phyloP scores from a whole-genome alignment of 2,797 vertebrate genomes.

The Distichodus sexfasciatus region DNA sequence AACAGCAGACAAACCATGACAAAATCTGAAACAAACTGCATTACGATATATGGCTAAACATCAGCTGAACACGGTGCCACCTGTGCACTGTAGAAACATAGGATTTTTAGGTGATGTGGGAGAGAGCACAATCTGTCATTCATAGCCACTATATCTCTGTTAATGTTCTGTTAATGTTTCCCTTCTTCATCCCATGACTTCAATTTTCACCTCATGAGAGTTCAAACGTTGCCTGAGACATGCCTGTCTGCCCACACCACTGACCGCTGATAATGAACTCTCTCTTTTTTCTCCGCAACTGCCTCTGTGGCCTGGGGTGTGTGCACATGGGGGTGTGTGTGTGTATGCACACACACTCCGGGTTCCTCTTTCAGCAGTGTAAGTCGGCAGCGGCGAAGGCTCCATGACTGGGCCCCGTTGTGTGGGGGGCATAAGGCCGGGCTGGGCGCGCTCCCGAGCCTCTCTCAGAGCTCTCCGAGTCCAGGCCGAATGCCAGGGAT shows the following conservation, averaged over 20 bases:
- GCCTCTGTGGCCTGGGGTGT: slow-evolving; percentile 11
- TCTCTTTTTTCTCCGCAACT: slow-evolving; percentile 11
- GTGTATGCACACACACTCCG: too few relatives aligned
- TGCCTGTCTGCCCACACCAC: slow-evolving; percentile 7
- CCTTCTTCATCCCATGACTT: neutral
- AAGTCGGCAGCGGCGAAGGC: slow-evolving; percentile 9
- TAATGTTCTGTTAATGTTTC: neutral
- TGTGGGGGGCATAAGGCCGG: slow-evolving; percentile 26
- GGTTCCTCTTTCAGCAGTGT: slow-evolving; percentile 40
- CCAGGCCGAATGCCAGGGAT: slow-evolving; percentile 45
- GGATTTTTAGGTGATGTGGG: neutral
- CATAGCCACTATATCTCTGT: neutral
- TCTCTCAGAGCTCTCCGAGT: slow-evolving; percentile 38
- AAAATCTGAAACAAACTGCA: too few relatives aligned
- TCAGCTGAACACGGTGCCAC: neutral
- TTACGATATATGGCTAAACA: slow-evolving; percentile 12
- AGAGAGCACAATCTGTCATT: too few relatives aligned
- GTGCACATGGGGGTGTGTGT: slow-evolving; percentile 6
- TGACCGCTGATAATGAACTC: slow-evolving; percentile 23
- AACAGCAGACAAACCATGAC: neutral
- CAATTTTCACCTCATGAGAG: neutral
- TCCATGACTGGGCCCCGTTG: slow-evolving; percentile 50
- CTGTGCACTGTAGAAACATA: neutral
- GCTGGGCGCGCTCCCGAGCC: slow-evolving; percentile 19
- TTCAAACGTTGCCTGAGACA: neutral